Percentiles rank a stretch among this genome's conserved stretches.
phyloP scores from a whole-genome alignment of 2,797 vertebrate genomes.

The Oreortyx pictus region DNA sequence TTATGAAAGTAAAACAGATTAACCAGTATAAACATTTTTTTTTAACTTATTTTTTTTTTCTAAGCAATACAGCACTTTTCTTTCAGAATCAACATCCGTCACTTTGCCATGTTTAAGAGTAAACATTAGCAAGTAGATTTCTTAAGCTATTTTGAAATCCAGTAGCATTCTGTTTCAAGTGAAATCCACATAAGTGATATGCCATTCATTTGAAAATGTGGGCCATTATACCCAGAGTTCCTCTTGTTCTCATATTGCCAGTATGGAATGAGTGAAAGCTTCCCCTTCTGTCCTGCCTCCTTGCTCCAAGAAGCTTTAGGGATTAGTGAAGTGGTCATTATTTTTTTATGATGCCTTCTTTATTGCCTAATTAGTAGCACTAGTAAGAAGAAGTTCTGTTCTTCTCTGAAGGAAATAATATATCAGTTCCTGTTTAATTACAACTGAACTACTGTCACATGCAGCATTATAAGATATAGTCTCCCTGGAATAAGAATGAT shows the following conservation, averaged over 20 bases:
- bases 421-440: slow-evolving; percentile 67
- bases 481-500: slow-evolving; percentile 2
- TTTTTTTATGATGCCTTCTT: slow-evolving; percentile 58
- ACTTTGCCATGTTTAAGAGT: background rate
- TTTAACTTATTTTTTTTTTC: background rate
- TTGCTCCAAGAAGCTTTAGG: background rate
- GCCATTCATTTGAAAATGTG: background rate
- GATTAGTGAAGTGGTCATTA: slow-evolving; percentile 51
- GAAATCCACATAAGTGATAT: fast-evolving
- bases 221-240: background rate
- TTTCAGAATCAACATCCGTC: background rate
- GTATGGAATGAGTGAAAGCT: background rate
- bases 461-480: background rate
- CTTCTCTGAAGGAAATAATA: slow-evolving; percentile 63
- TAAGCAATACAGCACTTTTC: fast-evolving
- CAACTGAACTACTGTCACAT: slow-evolving; percentile 32
- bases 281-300: background rate
- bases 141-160: background rate
- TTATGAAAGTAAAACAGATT: background rate
- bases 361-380: slow-evolving; percentile 56
- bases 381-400: slow-evolving; percentile 47
- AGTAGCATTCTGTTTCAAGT: background rate
- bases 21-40: background rate
- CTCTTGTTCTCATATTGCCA: background rate
- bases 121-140: background rate